phyloP scores from a whole-genome alignment of 2,797 vertebrate species.

The Catostomus latipinnis region DNA sequence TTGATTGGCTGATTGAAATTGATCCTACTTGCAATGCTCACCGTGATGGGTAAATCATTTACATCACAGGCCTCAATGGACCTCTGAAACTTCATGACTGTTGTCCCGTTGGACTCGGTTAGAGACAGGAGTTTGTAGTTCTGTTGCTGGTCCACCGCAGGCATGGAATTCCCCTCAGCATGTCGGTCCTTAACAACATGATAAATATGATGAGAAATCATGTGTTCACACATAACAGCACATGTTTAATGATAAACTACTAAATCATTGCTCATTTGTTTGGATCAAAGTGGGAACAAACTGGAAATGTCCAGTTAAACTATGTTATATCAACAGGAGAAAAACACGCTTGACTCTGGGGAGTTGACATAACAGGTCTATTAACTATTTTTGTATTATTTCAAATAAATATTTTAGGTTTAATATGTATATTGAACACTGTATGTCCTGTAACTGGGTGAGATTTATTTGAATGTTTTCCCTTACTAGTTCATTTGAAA shows the following conservation, averaged over 20 bases:
- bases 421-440: too few relatives aligned
- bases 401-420: too few relatives aligned
- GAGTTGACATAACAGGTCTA: too few relatives aligned
- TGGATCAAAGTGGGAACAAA: not conserved
- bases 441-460: too few relatives aligned
- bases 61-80: constrained; percentile 74
- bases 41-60: constrained; percentile 77
- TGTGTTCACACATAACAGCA: not conserved
- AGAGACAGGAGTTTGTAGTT: constrained; percentile 78
- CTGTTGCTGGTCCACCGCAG: constrained; percentile 75
- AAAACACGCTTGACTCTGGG: not conserved
- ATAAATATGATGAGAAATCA: not conserved
- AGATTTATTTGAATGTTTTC: too few relatives aligned
- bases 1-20: too few relatives aligned
- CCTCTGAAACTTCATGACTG: constrained; percentile 75
- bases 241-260: not conserved
- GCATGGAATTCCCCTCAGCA: constrained; percentile 64
- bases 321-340: too few relatives aligned
- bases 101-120: constrained; percentile 72
- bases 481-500: too few relatives aligned
- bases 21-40: constrained; percentile 60
- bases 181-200: constrained; percentile 74
- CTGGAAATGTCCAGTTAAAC: not conserved
- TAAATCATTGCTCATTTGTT: not conserved
- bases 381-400: too few relatives aligned